phyloP scores from a whole-genome alignment of 2,888 invertebrate genomes.

The Eupeodes luniger region DNA sequence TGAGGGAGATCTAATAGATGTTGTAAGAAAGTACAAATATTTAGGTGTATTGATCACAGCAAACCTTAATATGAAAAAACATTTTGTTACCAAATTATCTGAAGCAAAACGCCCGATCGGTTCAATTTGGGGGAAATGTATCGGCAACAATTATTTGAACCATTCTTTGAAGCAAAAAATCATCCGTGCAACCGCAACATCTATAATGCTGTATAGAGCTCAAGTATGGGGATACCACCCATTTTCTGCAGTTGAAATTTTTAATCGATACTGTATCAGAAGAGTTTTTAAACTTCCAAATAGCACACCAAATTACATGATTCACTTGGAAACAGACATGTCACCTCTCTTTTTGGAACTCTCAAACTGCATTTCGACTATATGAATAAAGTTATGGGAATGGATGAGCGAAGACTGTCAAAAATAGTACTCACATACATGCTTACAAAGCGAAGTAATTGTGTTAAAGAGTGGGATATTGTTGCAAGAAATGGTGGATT shows the following conservation, averaged over 20 bases:
- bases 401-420: neutral
- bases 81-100: too few species aligned
- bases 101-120: too few species aligned
- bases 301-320: neutral
- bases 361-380: neutral
- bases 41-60: too few species aligned
- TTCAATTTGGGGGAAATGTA: too few species aligned
- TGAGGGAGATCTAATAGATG: neutral
- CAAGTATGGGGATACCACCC: too few species aligned
- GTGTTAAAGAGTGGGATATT: neutral
- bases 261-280: neutral
- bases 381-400: neutral
- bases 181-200: too few species aligned
- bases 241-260: neutral
- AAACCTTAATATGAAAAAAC: too few species aligned
- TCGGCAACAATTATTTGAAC: too few species aligned
- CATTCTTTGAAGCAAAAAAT: too few species aligned
- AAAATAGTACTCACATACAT: neutral
- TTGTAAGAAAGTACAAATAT: neutral
- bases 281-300: slow-evolving; percentile 16
- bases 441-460: neutral
- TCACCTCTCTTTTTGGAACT: neutral
- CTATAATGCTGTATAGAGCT: too few species aligned
- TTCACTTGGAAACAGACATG: neutral
- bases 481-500: too few species aligned